Base-by-base conservation (phyloP, 2,888 invertebrate species). In the Timandra comae region DNA sequence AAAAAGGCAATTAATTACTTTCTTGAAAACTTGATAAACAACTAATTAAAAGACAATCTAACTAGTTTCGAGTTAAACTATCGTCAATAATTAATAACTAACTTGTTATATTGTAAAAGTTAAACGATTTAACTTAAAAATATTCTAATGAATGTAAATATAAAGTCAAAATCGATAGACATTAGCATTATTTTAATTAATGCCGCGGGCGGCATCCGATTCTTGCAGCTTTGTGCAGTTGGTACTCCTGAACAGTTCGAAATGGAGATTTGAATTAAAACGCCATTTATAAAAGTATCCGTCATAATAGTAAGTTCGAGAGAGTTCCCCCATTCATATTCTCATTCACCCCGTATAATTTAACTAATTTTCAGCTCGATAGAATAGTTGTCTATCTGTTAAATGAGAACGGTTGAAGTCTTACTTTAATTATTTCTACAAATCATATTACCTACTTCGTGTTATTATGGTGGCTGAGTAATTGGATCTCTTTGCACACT, bases 241-340 rank as follows among this genome's bases (percentile, higher is more conserved):
- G 64, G 65, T 63, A 40, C 75, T 72, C 56, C 57, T 60, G 49
- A 54, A 62, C 54, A 60, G 46, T 56, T 56, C 41, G 49, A 60
- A 64, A 74, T 73, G 68, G 68, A 71, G 71, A 75, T 72, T 70
- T 57, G 62, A 69, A 75, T 74, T 75, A 75, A 75, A 75, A 73
- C 65, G 70, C 65, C 52, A 53, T 67, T 70, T 71, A 65, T 64
- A 75, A 72, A 70, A 65, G 58, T 55, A 45, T 57, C 56, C 53
- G 52, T 2, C 26, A 69, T 70, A 67, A 67, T 63, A 56, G 55
- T 53, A 64, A 71, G 61, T 70, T 70, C 49, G 26, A 36, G 27
- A 19, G 29, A 34, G 29, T 35, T 19, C 29, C 10, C 27, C 27
- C 29, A 29, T 20, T 29, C 21, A 27, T 35, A 35, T 35, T 31